Conservation (phyloP, 2,888 invertebrate species). For the Gastracanthus pulcherrimus region DNA sequence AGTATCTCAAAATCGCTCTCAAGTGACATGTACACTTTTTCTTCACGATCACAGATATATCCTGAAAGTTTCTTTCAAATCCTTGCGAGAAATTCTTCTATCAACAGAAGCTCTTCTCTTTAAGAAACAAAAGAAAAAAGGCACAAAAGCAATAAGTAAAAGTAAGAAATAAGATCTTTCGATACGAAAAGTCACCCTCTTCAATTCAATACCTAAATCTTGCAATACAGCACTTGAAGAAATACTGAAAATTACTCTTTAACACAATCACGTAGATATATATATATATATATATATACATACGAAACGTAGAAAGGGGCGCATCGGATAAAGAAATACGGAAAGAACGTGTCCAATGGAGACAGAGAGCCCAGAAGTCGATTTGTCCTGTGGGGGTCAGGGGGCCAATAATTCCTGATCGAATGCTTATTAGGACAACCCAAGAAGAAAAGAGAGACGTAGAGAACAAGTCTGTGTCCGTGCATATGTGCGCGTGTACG, state of each 20-base stretch:
- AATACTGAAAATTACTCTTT: neutral
- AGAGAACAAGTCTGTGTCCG: neutral
- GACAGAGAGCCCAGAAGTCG: neutral
- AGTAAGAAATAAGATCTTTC: neutral
- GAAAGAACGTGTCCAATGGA: neutral
- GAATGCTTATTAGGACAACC: slow-evolving; percentile 37
- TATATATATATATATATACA: too few species aligned
- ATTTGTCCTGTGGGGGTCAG: slow-evolving; percentile 12
- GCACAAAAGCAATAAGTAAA: neutral
- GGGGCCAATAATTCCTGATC: slow-evolving; percentile 47
- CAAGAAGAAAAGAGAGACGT: neutral
- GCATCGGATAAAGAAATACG: neutral
- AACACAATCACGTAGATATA: neutral
- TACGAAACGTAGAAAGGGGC: neutral
- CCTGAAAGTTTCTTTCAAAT: too few species aligned
- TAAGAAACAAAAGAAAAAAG: neutral
- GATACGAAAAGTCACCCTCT: neutral
- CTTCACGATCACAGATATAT: too few species aligned
- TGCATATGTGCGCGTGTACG: neutral
- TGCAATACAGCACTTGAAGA: neutral
- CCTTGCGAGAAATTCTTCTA: too few species aligned
- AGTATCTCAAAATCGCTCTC: too few species aligned
- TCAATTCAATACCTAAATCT: neutral
- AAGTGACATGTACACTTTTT: too few species aligned
- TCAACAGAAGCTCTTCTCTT: neutral